Evolutionary conservation across 2,888 invertebrate genomes (phyloP).

Genomic region (Caenorhabditis japonica): DNA sequence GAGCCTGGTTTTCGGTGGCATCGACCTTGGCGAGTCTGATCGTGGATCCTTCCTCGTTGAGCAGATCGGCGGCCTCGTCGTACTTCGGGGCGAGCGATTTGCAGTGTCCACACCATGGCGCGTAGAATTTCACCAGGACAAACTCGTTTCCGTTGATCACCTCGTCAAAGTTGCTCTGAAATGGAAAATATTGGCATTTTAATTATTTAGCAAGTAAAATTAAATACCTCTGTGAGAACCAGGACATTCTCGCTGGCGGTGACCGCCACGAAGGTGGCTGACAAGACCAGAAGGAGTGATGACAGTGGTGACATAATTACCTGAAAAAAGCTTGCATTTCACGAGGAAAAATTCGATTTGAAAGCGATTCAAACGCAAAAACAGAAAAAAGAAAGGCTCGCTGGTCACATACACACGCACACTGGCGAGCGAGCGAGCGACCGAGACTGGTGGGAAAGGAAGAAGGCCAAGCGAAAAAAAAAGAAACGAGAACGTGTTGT

Average conservation of each 20-base stretch:
- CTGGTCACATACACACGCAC: constrained; percentile 26
- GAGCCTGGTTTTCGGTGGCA: constrained; percentile 83
- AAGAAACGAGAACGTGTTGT: constrained; percentile 1
- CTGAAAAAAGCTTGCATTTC: too few species aligned
- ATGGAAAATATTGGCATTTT: too few species aligned
- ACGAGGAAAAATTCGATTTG: background rate
- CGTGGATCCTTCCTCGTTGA: constrained; percentile 83
- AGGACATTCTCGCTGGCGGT: constrained; percentile 77
- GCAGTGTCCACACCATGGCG: constrained; percentile 61
- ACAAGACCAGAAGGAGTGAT: constrained; percentile 17
- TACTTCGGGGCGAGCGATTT: constrained; percentile 85
- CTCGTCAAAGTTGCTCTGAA: constrained; percentile 85
- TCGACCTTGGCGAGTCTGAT: constrained; percentile 91
- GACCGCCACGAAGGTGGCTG: constrained; percentile 17
- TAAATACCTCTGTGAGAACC: constrained; percentile 79
- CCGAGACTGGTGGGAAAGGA: too few species aligned
- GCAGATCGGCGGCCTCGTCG: constrained; percentile 82
- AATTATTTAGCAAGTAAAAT: too few species aligned
- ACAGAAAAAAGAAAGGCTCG: too few species aligned
- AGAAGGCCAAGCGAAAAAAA: constrained; percentile 1
- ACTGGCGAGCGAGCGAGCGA: background rate
- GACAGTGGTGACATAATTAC: constrained; percentile 58
- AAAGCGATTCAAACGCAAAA: background rate
- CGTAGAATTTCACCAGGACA: constrained; percentile 72
- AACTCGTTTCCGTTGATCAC: constrained; percentile 85